Evolutionary conservation across 1,140 invertebrate genomes (phyloP), one percentile per base, ranked within the genome.

Genomic region (Drosophila eugracilis): DNA sequence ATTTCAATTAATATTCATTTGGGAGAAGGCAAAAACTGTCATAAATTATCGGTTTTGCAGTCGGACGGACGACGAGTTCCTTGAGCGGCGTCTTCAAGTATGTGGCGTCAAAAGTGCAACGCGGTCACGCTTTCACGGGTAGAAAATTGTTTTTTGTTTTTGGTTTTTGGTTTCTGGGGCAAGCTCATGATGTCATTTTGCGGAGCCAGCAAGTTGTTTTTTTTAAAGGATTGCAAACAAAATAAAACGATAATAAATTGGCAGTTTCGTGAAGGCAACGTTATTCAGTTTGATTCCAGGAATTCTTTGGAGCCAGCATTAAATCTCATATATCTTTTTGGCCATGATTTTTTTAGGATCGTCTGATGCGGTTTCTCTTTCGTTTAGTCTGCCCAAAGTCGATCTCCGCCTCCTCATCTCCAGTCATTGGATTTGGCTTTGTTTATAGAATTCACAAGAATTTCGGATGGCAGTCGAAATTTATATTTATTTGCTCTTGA

Each of bases 1-100:
- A 57, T 77, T 63, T 63, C 44, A 80, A 81, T 85, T 76, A 86
- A 85, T 85, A 85, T 85, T 86, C 81, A 86, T 76, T 80, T 86
- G 45, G 60, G 14, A 34, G 63, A 66, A 45, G 57, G 54, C 59
- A 63, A 74, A 77, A 81, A 70, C 77, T 86, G 77, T 86, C 81
- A 80, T 86, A 83, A 78, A 78, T 84, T 71, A 49, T 36, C 44
- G n/a, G 57, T 30, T 21, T 22, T 32, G 48, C 49, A 72, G 55
- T n/a, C n/a, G n/a, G n/a, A n/a, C 41, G 44, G 47, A 44, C 63
- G 55, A 34, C 59, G 36, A 9, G 66, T 75, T 63, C 67, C 75
- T 62, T 73, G 69, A 71, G 55, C 39, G 75, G 66, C 75, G 69
- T 57, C 69, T 63, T 84, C 79, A 75, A 84, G 77, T 63, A 57